Evolutionary conservation across 1,140 invertebrate species (phyloP), one percentile per base, ranked within the genome.

Genomic region (Condylostylus longicornis): DNA sequence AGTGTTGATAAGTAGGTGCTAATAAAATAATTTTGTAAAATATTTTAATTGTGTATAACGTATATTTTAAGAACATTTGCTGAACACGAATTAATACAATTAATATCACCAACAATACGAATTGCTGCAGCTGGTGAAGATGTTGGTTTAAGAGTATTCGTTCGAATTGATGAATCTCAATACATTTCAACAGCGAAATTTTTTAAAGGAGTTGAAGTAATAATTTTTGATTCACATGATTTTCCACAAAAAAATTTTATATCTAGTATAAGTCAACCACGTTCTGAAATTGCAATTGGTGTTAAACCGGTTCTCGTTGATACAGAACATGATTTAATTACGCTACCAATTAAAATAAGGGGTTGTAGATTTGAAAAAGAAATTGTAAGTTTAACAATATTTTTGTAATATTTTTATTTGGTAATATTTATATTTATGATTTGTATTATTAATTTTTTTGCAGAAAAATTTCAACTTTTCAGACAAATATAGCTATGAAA

Each of bases 101-200:
- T n/a, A n/a, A n/a, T n/a, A n/a, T n/a, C n/a, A n/a, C n/a, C n/a
- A n/a, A 13, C 13, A 31, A 31, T 31, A 13, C n/a, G 37, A 18
- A 51, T 47, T 2, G 46, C 54, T 5, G 57, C 55, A 5, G 45
- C 54, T 3, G 57, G 57, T 2, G 38, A 46, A 20, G 51, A 54
- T 21, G 33, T 50, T 1, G 57, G 55, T 10, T 38, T 60, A 5
- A 22, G 43, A 7, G 40, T 58, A 2, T 42, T 46, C 6, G 20
- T 60, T 18, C 42, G 58, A 15, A 31, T 55, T 6, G 53, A 61
- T 19, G 33, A 30, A 4, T 2, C 47, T 4, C 32, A 35, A 21
- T 59, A 61, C 33, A 46, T 42, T 18, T 46, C 43, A 12, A 44
- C 46, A 1, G 44, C 44, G 5, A 48, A 46, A 10, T 51, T 49